Percentiles rank a stretch among this genome's conserved stretches.
phyloP scores from a whole-genome alignment of 2,113 vertebrate genomes.

The Monopterus albus region DNA sequence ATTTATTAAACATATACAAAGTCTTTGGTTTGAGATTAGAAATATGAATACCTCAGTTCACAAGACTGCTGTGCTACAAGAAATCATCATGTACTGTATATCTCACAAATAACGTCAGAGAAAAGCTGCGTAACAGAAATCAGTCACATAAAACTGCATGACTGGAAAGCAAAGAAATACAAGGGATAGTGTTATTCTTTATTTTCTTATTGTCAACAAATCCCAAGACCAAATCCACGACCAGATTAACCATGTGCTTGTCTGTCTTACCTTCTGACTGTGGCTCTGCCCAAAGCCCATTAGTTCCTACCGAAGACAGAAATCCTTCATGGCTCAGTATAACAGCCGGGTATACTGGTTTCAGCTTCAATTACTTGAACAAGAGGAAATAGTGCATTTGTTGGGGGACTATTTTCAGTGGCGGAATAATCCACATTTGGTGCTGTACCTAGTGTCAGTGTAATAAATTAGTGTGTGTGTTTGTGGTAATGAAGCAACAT shows the following conservation, averaged over 20 bases:
- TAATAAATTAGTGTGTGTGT: no score
- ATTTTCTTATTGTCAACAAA: neutral
- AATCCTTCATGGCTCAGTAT: no score
- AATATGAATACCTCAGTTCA: neutral
- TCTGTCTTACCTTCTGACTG: neutral
- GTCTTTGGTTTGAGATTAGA: neutral
- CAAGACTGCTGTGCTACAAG: neutral
- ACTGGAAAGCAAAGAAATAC: constrained; percentile 3
- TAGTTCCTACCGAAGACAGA: neutral
- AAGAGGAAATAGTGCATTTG: no score
- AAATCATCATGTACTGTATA: neutral
- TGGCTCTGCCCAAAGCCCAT: neutral
- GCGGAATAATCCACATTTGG: neutral
- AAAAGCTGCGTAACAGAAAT: neutral
- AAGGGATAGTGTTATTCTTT: neutral
- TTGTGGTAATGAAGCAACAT: no score
- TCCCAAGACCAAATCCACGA: neutral
- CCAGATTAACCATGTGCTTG: neutral
- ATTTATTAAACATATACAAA: neutral
- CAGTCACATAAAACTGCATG: neutral
- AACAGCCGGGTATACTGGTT: no score
- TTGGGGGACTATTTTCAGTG: neutral
- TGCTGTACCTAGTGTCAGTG: neutral
- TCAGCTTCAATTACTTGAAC: no score
- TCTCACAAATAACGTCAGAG: neutral